Percentiles rank a stretch among this genome's conserved stretches.
Evolutionary conservation across 2,888 invertebrate species (phyloP).

Genomic region (Aethes cnicana): DNA sequence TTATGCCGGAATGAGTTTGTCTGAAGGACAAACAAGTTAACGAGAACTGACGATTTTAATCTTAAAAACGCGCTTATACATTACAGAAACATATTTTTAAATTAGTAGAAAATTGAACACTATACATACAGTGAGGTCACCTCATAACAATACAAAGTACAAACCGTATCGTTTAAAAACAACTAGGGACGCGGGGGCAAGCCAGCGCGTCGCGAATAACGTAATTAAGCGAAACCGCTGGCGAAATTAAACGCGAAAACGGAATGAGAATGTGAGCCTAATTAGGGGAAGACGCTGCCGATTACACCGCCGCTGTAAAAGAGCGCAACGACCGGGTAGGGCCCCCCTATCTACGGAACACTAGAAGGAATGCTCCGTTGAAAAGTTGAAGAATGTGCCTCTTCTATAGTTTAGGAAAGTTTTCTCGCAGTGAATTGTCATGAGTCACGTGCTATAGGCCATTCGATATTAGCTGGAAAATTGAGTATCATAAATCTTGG

Average conservation of each 20-base stretch:
- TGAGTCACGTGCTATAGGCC: too few relatives aligned
- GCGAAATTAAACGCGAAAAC: slow-evolving; percentile 84
- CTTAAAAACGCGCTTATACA: too few relatives aligned
- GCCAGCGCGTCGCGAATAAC: slow-evolving; percentile 72
- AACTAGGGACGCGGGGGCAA: slow-evolving; percentile 42
- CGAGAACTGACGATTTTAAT: not conserved
- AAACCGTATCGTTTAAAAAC: slow-evolving; percentile 31
- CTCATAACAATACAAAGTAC: slow-evolving; percentile 17
- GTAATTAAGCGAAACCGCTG: slow-evolving; percentile 82
- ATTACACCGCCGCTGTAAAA: slow-evolving; percentile 27
- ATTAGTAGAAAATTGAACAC: too few relatives aligned
- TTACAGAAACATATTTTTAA: too few relatives aligned
- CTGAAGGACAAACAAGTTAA: not conserved
- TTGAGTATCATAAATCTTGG: too few relatives aligned
- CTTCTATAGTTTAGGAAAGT: too few relatives aligned
- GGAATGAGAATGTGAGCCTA: slow-evolving; percentile 84
- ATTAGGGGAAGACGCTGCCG: slow-evolving; percentile 63
- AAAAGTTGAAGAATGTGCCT: too few relatives aligned
- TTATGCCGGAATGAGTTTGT: slow-evolving; percentile 32
- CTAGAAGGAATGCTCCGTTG: too few relatives aligned
- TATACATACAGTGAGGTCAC: not conserved
- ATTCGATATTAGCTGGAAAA: too few relatives aligned
- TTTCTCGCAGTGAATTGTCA: too few relatives aligned
- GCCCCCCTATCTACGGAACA: too few relatives aligned
- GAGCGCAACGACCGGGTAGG: too few relatives aligned